A percentile compares a stretch with the other conserved stretches of the same genome.
These are phyloP conservation scores for Stomorhina lunata DNA, from an alignment of 2,888 invertebrate species.

Conservation along the genomic window DNA sequence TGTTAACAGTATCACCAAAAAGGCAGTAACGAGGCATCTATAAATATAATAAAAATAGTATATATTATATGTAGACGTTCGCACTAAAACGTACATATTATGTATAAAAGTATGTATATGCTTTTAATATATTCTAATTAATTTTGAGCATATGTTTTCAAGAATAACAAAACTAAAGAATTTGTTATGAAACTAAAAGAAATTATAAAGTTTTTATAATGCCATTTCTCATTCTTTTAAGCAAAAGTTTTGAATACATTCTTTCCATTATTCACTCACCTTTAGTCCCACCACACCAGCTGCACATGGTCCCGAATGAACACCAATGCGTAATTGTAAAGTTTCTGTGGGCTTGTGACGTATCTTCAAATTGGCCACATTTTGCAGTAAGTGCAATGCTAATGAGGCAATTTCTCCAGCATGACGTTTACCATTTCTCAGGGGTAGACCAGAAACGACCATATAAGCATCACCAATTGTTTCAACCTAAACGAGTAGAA, in stretches of 20 bases:
- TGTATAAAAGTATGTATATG: no score
- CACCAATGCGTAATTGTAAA: constrained; percentile 87
- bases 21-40: constrained; percentile 92
- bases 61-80: no score
- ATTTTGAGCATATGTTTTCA: no score
- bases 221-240: no score
- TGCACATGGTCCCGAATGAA: constrained; percentile 87
- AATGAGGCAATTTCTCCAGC: constrained; percentile 90
- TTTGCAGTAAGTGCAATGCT: constrained; percentile 87
- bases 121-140: no score
- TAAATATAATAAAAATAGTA: constrained; percentile 77
- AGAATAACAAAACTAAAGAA: no score
- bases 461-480: constrained; percentile 91
- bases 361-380: constrained; percentile 85
- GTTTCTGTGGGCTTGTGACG: constrained; percentile 85
- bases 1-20: constrained; percentile 92
- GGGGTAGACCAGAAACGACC: constrained; percentile 90
- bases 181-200: no score
- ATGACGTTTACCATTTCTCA: constrained; percentile 86
- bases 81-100: no score
- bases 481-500: constrained; percentile 82
- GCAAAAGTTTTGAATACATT: no score
- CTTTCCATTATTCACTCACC: constrained; percentile 68
- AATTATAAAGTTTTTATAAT: no score
- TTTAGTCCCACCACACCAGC: constrained; percentile 89